A percentile compares a stretch with the other conserved stretches of the same genome.
These are phyloP conservation scores for Leguminivora glycinivorella DNA, from an alignment of 1,140 invertebrate genomes.

Conservation along the genomic window DNA sequence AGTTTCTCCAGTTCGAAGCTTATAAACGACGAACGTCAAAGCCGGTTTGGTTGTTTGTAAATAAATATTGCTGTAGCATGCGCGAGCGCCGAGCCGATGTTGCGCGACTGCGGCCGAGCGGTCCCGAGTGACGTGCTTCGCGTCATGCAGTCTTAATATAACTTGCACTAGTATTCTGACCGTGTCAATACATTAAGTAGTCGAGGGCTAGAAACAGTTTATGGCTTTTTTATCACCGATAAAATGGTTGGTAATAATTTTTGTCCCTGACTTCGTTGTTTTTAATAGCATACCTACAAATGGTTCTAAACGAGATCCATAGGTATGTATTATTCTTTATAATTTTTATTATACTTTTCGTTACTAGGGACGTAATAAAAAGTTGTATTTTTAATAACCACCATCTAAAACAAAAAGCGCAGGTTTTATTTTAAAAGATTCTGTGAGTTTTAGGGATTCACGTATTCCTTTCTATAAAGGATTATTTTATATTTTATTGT, in stretches of 20 bases:
- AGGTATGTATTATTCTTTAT: too few relatives aligned
- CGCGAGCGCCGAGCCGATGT: background rate
- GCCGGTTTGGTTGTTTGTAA: conserved; percentile 31
- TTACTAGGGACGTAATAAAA: too few relatives aligned
- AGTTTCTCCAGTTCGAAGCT: background rate
- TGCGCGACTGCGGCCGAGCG: background rate
- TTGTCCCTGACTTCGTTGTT: background rate
- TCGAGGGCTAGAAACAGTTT: background rate
- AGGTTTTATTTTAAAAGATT: too few relatives aligned
- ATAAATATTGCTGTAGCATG: conserved; percentile 29
- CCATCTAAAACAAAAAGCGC: too few relatives aligned
- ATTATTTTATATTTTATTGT: too few relatives aligned
- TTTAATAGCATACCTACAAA: too few relatives aligned
- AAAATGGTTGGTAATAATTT: background rate
- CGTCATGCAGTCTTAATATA: conserved; percentile 31
- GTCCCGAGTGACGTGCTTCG: background rate
- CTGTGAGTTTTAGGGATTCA: too few relatives aligned
- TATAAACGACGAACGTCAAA: background rate
- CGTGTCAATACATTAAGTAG: conserved; percentile 1
- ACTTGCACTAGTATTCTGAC: conserved; percentile 24
- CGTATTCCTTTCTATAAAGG: too few relatives aligned
- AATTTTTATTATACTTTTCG: too few relatives aligned
- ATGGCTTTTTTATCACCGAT: conserved; percentile 4
- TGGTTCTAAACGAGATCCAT: too few relatives aligned
- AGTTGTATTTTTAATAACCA: too few relatives aligned